Base-by-base conservation (phyloP, 2,113 vertebrate species). In the Tragulus kanchil region DNA sequence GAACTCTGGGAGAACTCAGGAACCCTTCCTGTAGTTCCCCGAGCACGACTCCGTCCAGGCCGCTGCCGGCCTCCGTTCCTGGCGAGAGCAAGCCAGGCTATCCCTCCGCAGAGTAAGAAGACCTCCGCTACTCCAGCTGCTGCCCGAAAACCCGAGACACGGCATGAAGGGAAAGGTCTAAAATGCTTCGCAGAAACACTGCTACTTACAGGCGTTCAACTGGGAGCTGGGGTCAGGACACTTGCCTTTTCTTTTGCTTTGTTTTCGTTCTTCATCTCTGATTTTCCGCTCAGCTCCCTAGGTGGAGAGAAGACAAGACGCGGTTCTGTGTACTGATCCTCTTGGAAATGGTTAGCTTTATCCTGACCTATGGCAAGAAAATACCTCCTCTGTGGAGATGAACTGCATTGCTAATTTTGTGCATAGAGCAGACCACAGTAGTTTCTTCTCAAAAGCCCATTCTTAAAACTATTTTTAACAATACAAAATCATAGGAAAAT, bases 161-260 rank as follows among this genome's bases (percentile, higher is more conserved):
- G 19, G 17, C 2, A 42, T 64, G n/a, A 42, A 84, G 17, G 28
- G 94, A 97, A 97, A 95, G 77, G 92, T 75, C 14, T 93, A 91
- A 90, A 88, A 95, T 71, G 31, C 77, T 1, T 0, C 0, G 62
- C 1, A 5, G 52, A 96, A 71, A 95, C 92, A 64, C 54, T 96
- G 97, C 93, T 98, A 99, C 99, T 99, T 98, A 99, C 99, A 99
- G 97, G 98, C 96, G 84, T 97, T 94, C 95, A 99, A 19, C 95
- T 98, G 98, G 59, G 99, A 95, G 98, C 98, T 98, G 97, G 98
- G 98, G 8, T 99, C 99, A 15, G 98, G 36, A 75, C 99, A 99
- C 98, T 99, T 99, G 97, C 99, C 99, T 99, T 99, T 99, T 99
- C 99, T 98, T 96, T 99, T 99, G 95, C 99, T 99, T 98, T 99